phyloP scores from a whole-genome alignment of 2,888 invertebrate genomes.

The Glyphotaelius pellucidus region DNA sequence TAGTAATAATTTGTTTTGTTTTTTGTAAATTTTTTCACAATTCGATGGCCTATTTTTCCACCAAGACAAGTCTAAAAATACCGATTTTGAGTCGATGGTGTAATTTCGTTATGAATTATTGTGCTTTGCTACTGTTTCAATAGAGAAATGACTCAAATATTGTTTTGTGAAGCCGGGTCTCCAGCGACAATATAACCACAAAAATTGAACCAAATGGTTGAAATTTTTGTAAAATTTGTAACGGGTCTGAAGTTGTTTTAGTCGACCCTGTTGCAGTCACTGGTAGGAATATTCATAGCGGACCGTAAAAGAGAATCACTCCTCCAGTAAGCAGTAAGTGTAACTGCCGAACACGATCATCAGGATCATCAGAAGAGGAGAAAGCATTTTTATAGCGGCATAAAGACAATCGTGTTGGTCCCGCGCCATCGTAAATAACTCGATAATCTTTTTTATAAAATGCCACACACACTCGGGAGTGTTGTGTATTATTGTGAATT shows the following conservation, averaged over 20 bases:
- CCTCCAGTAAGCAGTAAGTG: slow-evolving; percentile 6
- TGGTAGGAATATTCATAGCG: slow-evolving; percentile 21
- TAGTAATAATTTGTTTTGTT: too few relatives aligned
- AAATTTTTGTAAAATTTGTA: not conserved
- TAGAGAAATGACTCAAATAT: too few relatives aligned
- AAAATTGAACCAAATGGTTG: too few relatives aligned
- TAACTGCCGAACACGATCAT: slow-evolving; percentile 33
- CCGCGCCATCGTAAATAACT: slow-evolving; percentile 28
- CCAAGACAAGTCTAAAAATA: too few relatives aligned
- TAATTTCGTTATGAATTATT: too few relatives aligned
- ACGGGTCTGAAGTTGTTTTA: not conserved
- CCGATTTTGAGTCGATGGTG: too few relatives aligned
- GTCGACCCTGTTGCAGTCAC: not conserved
- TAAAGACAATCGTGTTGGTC: slow-evolving; percentile 7
- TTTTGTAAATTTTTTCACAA: too few relatives aligned
- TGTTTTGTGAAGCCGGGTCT: too few relatives aligned
- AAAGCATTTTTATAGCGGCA: slow-evolving; percentile 37
- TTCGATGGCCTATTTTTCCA: too few relatives aligned
- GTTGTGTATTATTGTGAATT: not conserved
- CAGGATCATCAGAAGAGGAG: slow-evolving; percentile 33
- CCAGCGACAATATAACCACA: too few relatives aligned
- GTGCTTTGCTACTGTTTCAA: too few relatives aligned
- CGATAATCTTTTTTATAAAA: slow-evolving; percentile 41
- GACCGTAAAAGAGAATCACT: slow-evolving; percentile 21
- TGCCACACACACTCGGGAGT: not conserved